Evolutionary conservation across 1,140 invertebrate species (phyloP).

Genomic region (Pentalonia nigronervosa): DNA sequence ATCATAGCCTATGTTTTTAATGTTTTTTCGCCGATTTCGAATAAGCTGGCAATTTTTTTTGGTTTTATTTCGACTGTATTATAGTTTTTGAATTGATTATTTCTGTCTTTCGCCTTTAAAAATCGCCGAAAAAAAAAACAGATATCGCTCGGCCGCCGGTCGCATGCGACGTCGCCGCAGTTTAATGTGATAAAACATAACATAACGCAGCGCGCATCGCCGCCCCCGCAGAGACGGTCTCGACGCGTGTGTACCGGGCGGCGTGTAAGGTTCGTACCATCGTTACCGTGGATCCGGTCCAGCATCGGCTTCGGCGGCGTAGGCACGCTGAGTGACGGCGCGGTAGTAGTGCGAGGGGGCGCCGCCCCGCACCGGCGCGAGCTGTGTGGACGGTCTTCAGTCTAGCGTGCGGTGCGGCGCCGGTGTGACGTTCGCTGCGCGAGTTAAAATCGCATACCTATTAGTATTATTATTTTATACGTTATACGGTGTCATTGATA

Average conservation of each 20-base stretch:
- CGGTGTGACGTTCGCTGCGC: neutral
- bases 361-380: neutral
- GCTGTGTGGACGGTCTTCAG: conserved; percentile 30
- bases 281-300: conserved; percentile 45
- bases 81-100: neutral
- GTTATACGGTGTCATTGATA: neutral
- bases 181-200: neutral
- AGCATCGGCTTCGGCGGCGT: neutral
- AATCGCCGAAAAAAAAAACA: neutral
- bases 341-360: neutral
- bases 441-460: neutral
- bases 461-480: neutral
- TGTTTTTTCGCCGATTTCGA: too few relatives aligned
- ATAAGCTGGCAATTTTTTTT: neutral
- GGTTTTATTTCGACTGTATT: neutral
- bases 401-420: conserved; percentile 35
- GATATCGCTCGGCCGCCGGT: neutral
- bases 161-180: neutral
- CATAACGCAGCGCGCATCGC: neutral
- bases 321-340: neutral
- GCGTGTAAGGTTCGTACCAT: conserved; percentile 17
- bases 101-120: neutral
- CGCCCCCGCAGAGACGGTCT: neutral
- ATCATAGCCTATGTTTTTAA: neutral
- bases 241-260: too few relatives aligned